These are phyloP conservation scores for Lepidochrysops patricia DNA, from an alignment of 2,888 invertebrate species.

Conservation along the genomic window DNA sequence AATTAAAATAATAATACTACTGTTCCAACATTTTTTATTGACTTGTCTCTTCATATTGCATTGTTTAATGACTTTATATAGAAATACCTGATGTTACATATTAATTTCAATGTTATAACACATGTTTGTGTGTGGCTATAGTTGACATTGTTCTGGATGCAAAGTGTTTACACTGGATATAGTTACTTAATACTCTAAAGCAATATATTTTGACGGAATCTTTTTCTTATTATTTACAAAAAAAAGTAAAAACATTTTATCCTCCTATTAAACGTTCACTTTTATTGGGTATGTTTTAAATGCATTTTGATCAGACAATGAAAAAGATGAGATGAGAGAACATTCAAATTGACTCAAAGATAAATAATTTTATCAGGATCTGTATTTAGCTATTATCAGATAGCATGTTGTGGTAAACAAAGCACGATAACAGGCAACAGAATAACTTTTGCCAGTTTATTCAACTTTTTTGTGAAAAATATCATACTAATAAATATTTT, in stretches of 20 bases:
- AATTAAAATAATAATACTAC: no score
- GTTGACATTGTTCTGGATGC: background rate
- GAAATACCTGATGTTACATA: background rate
- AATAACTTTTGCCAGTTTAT: background rate
- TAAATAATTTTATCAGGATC: slow-evolving; percentile 9
- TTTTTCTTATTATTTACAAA: no score
- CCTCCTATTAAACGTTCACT: no score
- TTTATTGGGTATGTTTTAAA: no score
- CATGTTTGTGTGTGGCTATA: background rate
- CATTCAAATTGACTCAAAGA: slow-evolving; percentile 1
- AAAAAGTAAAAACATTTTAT: no score
- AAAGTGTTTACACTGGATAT: no score
- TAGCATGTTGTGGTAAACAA: background rate
- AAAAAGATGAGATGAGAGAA: background rate
- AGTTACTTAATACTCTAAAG: no score
- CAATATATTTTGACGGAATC: no score
- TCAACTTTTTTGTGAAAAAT: background rate
- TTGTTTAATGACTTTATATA: background rate
- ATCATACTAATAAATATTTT: background rate
- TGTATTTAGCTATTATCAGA: slow-evolving; percentile 5
- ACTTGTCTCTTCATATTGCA: background rate
- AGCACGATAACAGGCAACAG: background rate
- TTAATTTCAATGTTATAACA: background rate
- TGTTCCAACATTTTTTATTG: background rate
- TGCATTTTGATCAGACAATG: background rate